phyloP scores from a whole-genome alignment of 2,888 invertebrate genomes.

The Noctua janthe region DNA sequence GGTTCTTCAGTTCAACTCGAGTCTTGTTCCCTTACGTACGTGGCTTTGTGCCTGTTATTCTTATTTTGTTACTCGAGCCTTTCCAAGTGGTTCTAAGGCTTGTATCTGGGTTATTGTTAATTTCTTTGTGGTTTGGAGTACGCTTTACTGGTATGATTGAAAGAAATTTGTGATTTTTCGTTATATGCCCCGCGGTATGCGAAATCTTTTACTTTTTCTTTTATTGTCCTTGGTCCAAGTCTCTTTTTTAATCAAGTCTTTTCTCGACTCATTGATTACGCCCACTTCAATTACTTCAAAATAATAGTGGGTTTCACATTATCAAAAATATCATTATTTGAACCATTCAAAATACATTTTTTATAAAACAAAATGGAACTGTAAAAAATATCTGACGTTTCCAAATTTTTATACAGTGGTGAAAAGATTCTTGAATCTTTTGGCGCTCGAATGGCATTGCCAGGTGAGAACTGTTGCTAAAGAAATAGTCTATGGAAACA shows the following conservation, averaged over 20 bases:
- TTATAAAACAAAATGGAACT: background rate
- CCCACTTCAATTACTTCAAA: background rate
- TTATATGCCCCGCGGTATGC: background rate
- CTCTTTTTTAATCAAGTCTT: background rate
- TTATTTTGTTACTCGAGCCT: conserved; percentile 47
- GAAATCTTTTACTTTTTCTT: background rate
- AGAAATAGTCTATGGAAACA: background rate
- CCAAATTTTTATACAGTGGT: background rate
- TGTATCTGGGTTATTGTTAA: conserved; percentile 55
- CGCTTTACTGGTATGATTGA: conserved; percentile 8
- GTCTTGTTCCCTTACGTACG: conserved; percentile 35
- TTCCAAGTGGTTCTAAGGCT: conserved; percentile 31
- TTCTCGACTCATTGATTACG: background rate
- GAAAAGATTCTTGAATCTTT: background rate
- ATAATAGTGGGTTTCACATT: background rate
- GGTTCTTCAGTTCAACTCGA: conserved; percentile 53
- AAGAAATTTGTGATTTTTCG: background rate
- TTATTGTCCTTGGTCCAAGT: background rate
- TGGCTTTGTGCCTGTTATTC: conserved; percentile 54
- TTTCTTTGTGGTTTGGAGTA: conserved; percentile 52
- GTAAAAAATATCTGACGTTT: background rate
- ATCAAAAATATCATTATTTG: too few relatives aligned
- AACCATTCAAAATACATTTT: background rate
- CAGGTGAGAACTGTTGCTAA: background rate
- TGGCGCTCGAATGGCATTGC: background rate